Conservation (phyloP, 2,113 vertebrate genomes). For the Burhinus bistriatus region DNA sequence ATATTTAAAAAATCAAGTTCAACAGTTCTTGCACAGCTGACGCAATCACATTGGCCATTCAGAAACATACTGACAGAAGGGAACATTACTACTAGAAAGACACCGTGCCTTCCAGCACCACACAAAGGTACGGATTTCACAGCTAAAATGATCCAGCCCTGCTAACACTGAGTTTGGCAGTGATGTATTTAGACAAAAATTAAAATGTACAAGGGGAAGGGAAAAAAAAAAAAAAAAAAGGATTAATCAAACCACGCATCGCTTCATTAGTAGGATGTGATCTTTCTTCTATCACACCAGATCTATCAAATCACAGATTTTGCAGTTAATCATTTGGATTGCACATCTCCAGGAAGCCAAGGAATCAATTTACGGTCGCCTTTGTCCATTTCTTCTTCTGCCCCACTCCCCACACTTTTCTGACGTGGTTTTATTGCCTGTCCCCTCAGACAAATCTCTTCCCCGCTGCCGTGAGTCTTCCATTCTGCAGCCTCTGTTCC, state of each 20-base stretch:
- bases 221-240: neutral
- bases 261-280: conserved; percentile 9
- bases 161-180: neutral
- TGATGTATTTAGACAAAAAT: neutral
- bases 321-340: conserved; percentile 41
- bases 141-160: neutral
- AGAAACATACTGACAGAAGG: neutral
- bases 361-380: neutral
- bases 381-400: conserved; percentile 38
- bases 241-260: neutral
- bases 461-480: neutral
- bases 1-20: neutral
- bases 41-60: neutral
- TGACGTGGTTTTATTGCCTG: neutral
- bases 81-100: neutral
- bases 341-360: conserved; percentile 20
- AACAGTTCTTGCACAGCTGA: neutral
- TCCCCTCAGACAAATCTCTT: conserved; percentile 34
- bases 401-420: neutral
- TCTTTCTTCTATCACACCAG: conserved; percentile 2
- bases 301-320: conserved; percentile 43
- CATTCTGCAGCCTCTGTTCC: neutral
- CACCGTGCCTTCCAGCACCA: neutral
- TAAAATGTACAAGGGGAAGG: neutral
- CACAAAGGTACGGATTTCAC: neutral